Percentiles rank a stretch among this genome's conserved stretches.
Conservation (phyloP, 1,140 invertebrate species). For the Neodiprion virginianus region DNA sequence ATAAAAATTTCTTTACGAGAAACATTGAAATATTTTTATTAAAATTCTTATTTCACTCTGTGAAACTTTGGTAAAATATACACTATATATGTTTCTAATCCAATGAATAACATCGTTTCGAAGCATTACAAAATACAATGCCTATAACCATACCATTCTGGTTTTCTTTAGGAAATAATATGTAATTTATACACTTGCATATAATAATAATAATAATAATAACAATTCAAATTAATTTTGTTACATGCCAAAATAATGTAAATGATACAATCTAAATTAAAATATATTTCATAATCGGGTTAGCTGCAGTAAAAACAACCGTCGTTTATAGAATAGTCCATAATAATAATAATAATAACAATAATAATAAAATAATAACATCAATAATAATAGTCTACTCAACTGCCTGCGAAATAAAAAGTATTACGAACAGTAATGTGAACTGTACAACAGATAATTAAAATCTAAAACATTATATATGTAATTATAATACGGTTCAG, state of each 20-base stretch:
- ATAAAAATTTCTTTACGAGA: conserved; percentile 37
- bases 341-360: not conserved
- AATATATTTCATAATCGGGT: conserved; percentile 14
- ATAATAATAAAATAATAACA: not conserved
- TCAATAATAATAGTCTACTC: not conserved
- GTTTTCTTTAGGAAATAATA: too few species aligned
- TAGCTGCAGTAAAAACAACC: conserved; percentile 35
- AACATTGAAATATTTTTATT: conserved; percentile 35
- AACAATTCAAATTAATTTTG: conserved; percentile 24
- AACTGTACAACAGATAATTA: too few species aligned
- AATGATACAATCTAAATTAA: not conserved
- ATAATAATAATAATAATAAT: not conserved
- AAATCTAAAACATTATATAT: not conserved
- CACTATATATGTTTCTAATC: conserved; percentile 29
- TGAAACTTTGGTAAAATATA: conserved; percentile 49
- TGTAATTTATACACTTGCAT: not conserved
- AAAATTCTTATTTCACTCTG: conserved; percentile 37
- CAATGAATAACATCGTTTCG: conserved; percentile 14
- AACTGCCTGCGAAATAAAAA: not conserved
- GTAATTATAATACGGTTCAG: not conserved
- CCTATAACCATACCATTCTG: too few species aligned
- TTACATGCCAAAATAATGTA: conserved; percentile 28
- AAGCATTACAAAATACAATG: not conserved
- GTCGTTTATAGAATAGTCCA: conserved; percentile 20
- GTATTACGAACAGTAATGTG: not conserved